These are phyloP conservation scores for Catharus minimus DNA, from an alignment of 2,113 vertebrate genomes.

Conservation along the genomic window DNA sequence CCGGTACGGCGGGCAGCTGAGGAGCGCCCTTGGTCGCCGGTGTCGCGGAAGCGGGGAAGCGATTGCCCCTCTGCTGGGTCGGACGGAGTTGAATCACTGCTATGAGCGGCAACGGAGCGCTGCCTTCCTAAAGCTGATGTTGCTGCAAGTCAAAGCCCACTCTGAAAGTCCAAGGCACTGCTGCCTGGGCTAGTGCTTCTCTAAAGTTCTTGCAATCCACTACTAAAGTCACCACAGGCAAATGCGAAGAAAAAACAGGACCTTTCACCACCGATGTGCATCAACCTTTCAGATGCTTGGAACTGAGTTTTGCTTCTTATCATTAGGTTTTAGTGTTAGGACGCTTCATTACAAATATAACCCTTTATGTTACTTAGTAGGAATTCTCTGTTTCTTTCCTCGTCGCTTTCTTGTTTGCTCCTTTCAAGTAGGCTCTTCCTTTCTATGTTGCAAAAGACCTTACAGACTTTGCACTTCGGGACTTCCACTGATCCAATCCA, in stretches of 20 bases:
- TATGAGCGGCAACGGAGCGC: too few relatives aligned
- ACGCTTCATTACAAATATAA: not conserved
- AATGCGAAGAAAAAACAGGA: not conserved
- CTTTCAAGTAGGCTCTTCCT: not conserved
- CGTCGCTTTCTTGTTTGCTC: not conserved
- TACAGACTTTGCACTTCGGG: not conserved
- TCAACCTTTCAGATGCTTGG: not conserved
- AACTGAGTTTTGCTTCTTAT: not conserved
- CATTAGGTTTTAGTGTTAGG: not conserved
- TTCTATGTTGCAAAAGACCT: not conserved
- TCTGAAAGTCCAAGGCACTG: not conserved
- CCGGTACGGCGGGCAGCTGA: too few relatives aligned
- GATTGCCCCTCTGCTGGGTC: too few relatives aligned
- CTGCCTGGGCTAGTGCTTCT: not conserved
- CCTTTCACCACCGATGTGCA: not conserved
- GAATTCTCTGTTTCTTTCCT: not conserved
- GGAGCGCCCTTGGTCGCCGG: too few relatives aligned
- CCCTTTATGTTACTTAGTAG: not conserved
- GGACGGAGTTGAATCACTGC: too few relatives aligned
- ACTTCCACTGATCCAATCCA: not conserved
- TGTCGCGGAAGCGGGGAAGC: too few relatives aligned
- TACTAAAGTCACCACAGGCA: not conserved
- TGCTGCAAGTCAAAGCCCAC: not conserved
- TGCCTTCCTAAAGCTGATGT: fast-evolving
- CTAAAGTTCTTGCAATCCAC: too few relatives aligned